Evolutionary conservation across 2,113 vertebrate species (phyloP).

Genomic region (Ameiurus melas): DNA sequence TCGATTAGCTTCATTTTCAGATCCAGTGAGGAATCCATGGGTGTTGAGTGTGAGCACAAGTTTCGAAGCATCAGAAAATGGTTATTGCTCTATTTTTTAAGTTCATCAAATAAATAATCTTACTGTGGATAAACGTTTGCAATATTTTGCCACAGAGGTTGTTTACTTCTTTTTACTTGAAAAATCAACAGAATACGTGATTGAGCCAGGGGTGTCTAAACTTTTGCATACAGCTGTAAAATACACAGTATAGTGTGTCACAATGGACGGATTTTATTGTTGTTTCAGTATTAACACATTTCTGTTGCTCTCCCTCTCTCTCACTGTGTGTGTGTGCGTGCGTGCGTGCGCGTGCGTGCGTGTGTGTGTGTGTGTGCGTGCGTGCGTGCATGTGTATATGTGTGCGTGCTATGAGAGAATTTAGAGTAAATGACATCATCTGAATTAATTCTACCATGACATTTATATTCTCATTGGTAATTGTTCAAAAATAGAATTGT

Average conservation of each 20-base stretch:
- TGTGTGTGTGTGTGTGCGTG: not conserved
- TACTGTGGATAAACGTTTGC: not conserved
- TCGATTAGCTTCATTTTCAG: not conserved
- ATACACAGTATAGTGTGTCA: not conserved
- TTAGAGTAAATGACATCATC: too few species aligned
- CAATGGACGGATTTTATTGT: too few species aligned
- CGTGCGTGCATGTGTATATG: not conserved
- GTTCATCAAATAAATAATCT: too few species aligned
- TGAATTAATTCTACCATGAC: too few species aligned
- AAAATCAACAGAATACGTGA: not conserved
- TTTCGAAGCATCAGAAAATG: too few species aligned
- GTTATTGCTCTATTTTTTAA: too few species aligned
- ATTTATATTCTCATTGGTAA: too few species aligned
- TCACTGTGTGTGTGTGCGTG: not conserved
- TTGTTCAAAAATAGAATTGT: too few species aligned
- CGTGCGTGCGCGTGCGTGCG: not conserved
- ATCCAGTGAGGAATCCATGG: not conserved
- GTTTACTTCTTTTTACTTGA: not conserved
- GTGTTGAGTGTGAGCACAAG: not conserved
- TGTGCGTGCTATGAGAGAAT: not conserved
- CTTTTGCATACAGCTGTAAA: not conserved
- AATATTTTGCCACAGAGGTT: not conserved
- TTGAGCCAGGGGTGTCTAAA: not conserved
- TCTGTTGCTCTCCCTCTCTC: not conserved
- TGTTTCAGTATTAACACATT: too few species aligned